Base-by-base conservation (phyloP, 2,888 invertebrate species). In the Morpho deidamia region DNA sequence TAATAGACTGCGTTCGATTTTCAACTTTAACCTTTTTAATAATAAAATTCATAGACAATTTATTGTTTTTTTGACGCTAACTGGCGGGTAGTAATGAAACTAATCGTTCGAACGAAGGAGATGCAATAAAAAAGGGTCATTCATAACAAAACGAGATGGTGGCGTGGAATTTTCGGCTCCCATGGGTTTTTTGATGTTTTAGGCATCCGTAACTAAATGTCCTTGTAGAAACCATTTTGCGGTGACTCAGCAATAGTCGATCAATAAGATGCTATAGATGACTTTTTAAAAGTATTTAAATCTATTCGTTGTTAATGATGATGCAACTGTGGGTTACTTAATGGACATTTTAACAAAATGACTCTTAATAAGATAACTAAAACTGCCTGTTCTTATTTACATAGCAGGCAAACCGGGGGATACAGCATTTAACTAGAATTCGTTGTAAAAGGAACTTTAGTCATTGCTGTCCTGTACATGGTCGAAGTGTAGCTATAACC, bases 111-210 rank as follows among this genome's bases (percentile, higher is more conserved):
- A 60, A 66, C 67, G 71, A 73, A 75, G 63, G 66, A 67, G 69
- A 63, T 61, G 58, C 53, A 53, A 66, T 66, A 70, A 74, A 74
- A 78, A 76, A 74, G 63, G 62, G 59, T 69, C 71, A 76, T 73
- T 78, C 71, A 76, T 66, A 67, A 67, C 62, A 65, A 68, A 64
- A 65, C 62, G 59, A 71, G 67, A 70, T 76, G 70, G 74, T 74
- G 74, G 70, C 64, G 65, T 75, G 78, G 83, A 83, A 85, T 86
- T 74, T 69, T 68, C 72, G 78, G 71, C 83, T 83, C 83, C 83
- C 83, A 78, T 80, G 76, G 56, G 72, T 83, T 86, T 62, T 85
- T 80, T 78, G 71, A 68, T 71, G 74, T 74, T 76, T 74, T 72
- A 75, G 70, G 64, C 68, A 60, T 55, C 81, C 86, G 79, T 83